Conservation (phyloP, 2,888 invertebrate species). For the Bhutanitis thaidina region DNA sequence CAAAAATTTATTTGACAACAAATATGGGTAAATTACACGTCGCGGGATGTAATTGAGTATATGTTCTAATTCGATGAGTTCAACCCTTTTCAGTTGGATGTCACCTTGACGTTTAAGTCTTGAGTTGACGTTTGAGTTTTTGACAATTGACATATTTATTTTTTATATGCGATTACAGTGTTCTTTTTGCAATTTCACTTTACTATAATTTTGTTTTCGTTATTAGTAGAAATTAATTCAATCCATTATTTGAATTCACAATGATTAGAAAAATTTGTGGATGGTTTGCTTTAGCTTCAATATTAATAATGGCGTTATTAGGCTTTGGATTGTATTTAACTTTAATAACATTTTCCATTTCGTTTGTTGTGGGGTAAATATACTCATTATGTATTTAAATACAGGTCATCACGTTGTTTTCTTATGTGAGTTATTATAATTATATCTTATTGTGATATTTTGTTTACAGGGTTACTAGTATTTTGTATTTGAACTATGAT, state of each 20-base stretch:
- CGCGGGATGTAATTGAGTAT: no score
- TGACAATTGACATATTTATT: conserved; percentile 19
- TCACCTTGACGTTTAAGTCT: no score
- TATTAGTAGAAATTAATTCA: neutral
- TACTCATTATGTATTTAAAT: conserved; percentile 12
- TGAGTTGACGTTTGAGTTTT: no score
- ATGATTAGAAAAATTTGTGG: conserved; percentile 53
- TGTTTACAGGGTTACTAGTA: conserved; percentile 53
- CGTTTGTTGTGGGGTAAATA: conserved; percentile 69
- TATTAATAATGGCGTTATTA: conserved; percentile 60
- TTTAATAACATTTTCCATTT: conserved; percentile 55
- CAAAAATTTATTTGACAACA: no score
- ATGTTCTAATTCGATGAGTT: no score
- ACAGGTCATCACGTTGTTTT: conserved; percentile 4
- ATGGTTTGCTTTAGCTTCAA: conserved; percentile 65
- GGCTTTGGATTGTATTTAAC: conserved; percentile 64
- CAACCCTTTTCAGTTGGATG: no score
- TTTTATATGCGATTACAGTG: conserved; percentile 14
- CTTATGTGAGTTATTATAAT: conserved; percentile 4
- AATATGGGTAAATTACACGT: no score
- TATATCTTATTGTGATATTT: neutral
- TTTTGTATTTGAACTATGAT: conserved; percentile 64
- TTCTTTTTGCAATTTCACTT: conserved; percentile 13
- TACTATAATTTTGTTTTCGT: conserved; percentile 1
- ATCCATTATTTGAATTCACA: conserved; percentile 16